Evolutionary conservation across 2,888 invertebrate genomes (phyloP).

Genomic region (Balanococcus diminutus): DNA sequence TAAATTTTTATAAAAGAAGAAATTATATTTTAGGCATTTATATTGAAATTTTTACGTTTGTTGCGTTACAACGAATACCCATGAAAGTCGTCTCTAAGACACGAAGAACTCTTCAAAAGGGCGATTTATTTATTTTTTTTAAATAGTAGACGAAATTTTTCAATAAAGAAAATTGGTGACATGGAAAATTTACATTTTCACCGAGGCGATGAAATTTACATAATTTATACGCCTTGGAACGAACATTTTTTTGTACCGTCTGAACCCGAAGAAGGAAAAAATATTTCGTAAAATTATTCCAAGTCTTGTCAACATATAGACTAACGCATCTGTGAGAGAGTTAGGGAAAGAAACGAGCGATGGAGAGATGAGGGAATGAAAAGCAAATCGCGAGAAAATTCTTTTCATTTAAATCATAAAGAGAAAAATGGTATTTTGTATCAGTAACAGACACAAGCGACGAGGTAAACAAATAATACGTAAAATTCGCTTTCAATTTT

Average conservation of each 20-base stretch:
- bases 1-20: no score
- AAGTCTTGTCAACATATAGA: background rate
- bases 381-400: background rate
- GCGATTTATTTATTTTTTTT: background rate
- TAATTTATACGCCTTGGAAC: background rate
- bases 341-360: background rate
- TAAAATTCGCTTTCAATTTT: constrained; percentile 14
- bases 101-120: background rate
- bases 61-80: no score
- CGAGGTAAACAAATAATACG: constrained; percentile 12
- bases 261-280: background rate
- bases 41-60: no score
- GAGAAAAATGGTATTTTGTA: constrained; percentile 16
- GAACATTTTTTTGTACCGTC: background rate
- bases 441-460: background rate
- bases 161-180: constrained; percentile 13
- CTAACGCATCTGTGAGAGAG: background rate
- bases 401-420: constrained; percentile 6
- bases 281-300: background rate
- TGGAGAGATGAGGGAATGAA: background rate
- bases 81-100: background rate
- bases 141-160: background rate
- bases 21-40: no score
- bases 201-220: constrained; percentile 8
- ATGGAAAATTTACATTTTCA: constrained; percentile 21